A percentile compares a stretch with the other conserved stretches of the same genome.
These are phyloP conservation scores for Sciurus niger DNA, from an alignment of 2,113 vertebrate genomes.

Conservation along the genomic window DNA sequence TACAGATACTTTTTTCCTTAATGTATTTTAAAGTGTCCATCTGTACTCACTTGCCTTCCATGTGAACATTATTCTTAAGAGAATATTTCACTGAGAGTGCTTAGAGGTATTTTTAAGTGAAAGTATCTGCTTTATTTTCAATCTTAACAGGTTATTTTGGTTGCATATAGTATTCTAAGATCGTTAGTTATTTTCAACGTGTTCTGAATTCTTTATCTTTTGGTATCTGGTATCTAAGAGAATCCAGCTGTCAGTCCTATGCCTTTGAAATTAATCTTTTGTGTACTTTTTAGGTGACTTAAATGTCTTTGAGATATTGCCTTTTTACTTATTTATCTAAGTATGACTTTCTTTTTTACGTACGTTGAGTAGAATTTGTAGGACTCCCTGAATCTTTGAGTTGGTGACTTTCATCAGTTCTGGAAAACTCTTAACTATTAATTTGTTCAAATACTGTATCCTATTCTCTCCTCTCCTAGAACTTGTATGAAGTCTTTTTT, in stretches of 20 bases:
- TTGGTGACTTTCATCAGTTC: background rate
- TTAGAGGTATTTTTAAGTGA: slow-evolving; percentile 5
- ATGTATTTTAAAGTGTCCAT: background rate
- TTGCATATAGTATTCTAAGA: background rate
- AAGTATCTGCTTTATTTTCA: background rate
- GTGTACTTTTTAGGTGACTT: background rate
- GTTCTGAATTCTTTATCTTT: background rate
- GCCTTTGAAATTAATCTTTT: background rate
- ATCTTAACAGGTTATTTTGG: slow-evolving; percentile 15
- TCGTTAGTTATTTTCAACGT: background rate
- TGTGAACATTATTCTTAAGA: background rate
- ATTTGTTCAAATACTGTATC: background rate
- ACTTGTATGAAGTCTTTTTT: background rate
- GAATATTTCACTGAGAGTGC: background rate
- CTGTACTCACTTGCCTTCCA: slow-evolving; percentile 3
- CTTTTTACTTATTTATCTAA: background rate
- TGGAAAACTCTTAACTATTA: background rate
- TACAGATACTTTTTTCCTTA: background rate
- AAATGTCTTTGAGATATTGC: background rate
- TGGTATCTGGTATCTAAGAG: background rate
- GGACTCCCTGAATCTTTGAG: background rate
- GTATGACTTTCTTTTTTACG: background rate
- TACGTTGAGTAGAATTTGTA: background rate
- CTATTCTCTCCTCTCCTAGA: background rate
- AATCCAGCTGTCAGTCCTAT: background rate